Percentiles rank a stretch among this genome's conserved stretches.
Evolutionary conservation across 2,113 vertebrate genomes (phyloP).

Genomic region (Cygnus buccinator): DNA sequence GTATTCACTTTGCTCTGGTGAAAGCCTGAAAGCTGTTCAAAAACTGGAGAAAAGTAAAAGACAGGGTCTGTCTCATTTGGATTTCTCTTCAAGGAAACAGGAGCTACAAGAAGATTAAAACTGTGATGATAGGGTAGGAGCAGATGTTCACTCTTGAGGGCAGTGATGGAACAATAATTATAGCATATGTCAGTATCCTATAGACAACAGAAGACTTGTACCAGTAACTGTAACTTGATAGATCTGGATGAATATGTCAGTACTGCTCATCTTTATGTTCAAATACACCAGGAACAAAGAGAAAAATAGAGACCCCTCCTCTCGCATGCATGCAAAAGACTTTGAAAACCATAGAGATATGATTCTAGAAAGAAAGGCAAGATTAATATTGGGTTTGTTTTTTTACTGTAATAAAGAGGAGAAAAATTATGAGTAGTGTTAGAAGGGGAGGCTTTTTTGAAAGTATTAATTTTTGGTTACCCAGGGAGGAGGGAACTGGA

Average conservation of each 20-base stretch:
- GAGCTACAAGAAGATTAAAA: slow-evolving; percentile 37
- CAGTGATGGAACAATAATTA: slow-evolving; percentile 40
- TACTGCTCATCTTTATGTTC: neutral
- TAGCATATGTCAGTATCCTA: neutral
- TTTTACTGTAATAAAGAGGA: neutral
- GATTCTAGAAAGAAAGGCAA: neutral
- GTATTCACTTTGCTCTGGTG: neutral
- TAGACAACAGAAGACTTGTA: slow-evolving; percentile 27
- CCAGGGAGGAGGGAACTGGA: neutral
- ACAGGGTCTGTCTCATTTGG: slow-evolving; percentile 3
- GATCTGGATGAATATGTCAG: neutral
- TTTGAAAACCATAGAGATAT: neutral
- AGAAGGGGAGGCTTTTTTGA: neutral
- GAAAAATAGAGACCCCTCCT: neutral
- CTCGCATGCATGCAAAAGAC: neutral
- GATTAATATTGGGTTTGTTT: neutral
- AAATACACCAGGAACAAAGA: neutral
- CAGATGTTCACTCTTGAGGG: slow-evolving; percentile 50
- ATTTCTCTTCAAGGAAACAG: slow-evolving; percentile 33
- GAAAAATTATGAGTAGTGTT: neutral
- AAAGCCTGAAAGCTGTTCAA: slow-evolving; percentile 40
- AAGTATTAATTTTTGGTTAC: neutral
- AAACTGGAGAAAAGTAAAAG: slow-evolving; percentile 10
- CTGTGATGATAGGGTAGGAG: neutral
- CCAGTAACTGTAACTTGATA: neutral